Conservation (phyloP, 2,113 vertebrate species). For the Rynchops niger region DNA sequence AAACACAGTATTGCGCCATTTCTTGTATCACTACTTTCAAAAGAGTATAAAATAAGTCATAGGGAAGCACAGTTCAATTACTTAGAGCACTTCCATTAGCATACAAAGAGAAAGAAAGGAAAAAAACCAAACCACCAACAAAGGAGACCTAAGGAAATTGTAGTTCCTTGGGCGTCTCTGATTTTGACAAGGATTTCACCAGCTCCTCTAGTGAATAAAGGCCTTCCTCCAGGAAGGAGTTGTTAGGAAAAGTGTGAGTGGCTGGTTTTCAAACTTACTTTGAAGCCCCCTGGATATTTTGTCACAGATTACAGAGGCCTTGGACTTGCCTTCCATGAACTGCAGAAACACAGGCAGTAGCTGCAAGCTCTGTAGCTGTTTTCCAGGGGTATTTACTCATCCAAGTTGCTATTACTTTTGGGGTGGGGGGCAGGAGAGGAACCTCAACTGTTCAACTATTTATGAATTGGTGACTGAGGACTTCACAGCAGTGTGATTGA, state of each 20-base stretch:
- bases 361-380: not conserved
- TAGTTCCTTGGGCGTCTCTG: not conserved
- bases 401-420: not conserved
- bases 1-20: not conserved
- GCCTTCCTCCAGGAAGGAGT: not conserved
- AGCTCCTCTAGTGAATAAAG: not conserved
- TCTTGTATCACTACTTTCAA: not conserved
- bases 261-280: not conserved
- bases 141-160: not conserved
- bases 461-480: not conserved
- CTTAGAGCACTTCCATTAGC: not conserved
- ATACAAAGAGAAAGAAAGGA: not conserved
- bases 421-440: rapidly evolving
- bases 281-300: not conserved
- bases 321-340: not conserved
- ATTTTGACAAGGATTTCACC: not conserved
- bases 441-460: not conserved
- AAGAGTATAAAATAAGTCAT: not conserved
- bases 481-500: not conserved
- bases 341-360: not conserved
- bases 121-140: too few species aligned
- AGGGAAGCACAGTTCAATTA: not conserved
- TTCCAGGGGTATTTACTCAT: not conserved
- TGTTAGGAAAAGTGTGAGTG: not conserved
- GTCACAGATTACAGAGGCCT: not conserved